These are phyloP conservation scores for Ctenoplectra terminalis DNA, from an alignment of 1,140 invertebrate genomes.

Conservation along the genomic window DNA sequence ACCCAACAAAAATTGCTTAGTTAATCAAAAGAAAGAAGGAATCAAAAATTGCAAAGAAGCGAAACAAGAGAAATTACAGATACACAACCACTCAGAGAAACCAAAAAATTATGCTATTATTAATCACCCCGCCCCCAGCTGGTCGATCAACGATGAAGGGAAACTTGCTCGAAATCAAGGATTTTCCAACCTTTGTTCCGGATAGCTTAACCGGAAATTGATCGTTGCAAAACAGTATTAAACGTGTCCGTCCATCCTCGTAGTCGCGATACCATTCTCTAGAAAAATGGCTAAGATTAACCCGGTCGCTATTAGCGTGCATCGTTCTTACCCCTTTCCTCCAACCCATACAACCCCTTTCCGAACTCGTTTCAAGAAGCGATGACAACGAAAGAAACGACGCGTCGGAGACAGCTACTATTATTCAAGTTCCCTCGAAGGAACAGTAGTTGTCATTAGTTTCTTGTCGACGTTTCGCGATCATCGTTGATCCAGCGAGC, in stretches of 20 bases:
- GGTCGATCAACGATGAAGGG: background rate
- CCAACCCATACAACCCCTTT: too few relatives aligned
- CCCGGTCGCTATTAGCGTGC: slow-evolving; percentile 14
- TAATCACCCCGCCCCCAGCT: background rate
- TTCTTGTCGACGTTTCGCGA: slow-evolving; percentile 49
- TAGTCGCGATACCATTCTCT: background rate
- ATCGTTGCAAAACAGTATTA: slow-evolving; percentile 38
- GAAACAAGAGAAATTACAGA: background rate
- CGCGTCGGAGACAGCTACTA: slow-evolving; percentile 15
- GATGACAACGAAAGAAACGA: background rate
- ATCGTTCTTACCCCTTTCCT: background rate
- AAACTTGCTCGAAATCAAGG: background rate
- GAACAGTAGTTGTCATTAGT: slow-evolving; percentile 30
- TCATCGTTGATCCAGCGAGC: slow-evolving; percentile 44
- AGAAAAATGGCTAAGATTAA: slow-evolving; percentile 10
- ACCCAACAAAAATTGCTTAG: too few relatives aligned
- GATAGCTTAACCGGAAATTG: slow-evolving; percentile 24
- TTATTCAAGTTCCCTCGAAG: slow-evolving; percentile 29
- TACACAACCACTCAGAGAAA: background rate
- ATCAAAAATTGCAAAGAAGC: too few relatives aligned
- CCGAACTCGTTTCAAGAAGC: background rate
- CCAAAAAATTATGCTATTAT: background rate
- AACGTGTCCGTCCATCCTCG: background rate
- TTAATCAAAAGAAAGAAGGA: too few relatives aligned
- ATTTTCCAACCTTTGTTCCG: background rate